Percentiles rank a stretch among this genome's conserved stretches.
phyloP scores from a whole-genome alignment of 2,113 vertebrate species.

The Tor tambroides region DNA sequence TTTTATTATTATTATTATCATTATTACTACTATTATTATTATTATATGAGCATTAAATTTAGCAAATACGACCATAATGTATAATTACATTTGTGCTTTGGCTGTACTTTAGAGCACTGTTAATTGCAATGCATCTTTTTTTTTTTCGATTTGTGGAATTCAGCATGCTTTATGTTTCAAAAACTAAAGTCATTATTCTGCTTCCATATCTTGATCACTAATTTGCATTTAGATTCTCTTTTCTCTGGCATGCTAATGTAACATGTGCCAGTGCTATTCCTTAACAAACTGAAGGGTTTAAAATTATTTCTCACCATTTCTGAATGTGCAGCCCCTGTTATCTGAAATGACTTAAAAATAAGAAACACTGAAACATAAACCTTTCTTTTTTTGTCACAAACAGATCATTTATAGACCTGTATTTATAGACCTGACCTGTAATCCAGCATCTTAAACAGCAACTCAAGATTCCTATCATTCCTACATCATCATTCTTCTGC shows the following conservation, averaged over 20 bases:
- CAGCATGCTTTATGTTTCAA: too few relatives aligned
- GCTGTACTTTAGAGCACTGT: too few relatives aligned
- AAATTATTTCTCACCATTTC: neutral
- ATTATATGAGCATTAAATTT: too few relatives aligned
- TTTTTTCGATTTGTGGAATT: too few relatives aligned
- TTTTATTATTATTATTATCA: too few relatives aligned
- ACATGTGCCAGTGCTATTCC: neutral
- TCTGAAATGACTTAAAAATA: neutral
- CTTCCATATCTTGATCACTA: neutral
- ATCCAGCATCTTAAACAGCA: neutral
- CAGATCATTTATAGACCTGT: neutral
- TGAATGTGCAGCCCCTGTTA: neutral
- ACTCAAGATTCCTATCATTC: constrained; percentile 5
- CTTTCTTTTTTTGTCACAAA: neutral
- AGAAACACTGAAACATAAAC: neutral
- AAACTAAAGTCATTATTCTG: too few relatives aligned
- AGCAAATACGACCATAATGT: too few relatives aligned
- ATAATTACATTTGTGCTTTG: too few relatives aligned
- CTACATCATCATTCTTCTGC: neutral
- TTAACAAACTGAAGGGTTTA: neutral
- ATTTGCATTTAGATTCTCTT: neutral
- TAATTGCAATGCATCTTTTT: too few relatives aligned
- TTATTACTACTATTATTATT: too few relatives aligned
- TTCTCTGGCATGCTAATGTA: too few relatives aligned
- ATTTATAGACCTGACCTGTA: neutral